A percentile compares a stretch with the other conserved stretches of the same genome.
Conservation (phyloP, 2,888 invertebrate species). For the Gasteruption jaculator region DNA sequence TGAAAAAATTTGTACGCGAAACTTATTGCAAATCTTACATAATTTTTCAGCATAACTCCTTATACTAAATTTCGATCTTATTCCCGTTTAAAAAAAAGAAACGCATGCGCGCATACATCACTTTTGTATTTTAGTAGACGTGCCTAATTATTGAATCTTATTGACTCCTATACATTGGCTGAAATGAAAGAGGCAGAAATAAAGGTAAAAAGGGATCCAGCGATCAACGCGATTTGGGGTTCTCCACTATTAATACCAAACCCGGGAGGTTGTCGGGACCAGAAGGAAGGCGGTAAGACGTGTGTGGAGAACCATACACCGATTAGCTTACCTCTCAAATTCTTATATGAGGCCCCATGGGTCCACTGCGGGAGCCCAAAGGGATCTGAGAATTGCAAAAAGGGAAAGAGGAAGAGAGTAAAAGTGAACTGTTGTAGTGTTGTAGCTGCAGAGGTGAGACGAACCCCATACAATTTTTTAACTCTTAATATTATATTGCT, state of each 20-base stretch:
- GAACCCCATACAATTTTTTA: conserved; percentile 27
- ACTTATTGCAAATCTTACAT: too few species aligned
- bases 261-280: conserved; percentile 23
- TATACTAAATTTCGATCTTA: too few species aligned
- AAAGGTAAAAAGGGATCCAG: too few species aligned
- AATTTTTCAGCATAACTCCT: too few species aligned
- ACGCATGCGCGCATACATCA: too few species aligned
- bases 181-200: too few species aligned
- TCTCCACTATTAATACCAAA: conserved; percentile 31
- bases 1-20: too few species aligned
- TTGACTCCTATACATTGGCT: too few species aligned
- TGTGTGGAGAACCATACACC: conserved; percentile 34
- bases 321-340: conserved; percentile 36
- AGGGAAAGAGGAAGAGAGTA: too few species aligned
- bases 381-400: conserved; percentile 13
- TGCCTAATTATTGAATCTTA: too few species aligned
- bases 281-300: conserved; percentile 31
- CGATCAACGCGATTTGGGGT: conserved; percentile 21
- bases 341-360: conserved; percentile 18
- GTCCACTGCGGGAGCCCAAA: conserved; percentile 20
- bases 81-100: too few species aligned
- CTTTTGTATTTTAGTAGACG: too few species aligned
- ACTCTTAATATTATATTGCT: conserved; percentile 26
- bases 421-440: conserved; percentile 23
- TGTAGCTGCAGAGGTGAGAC: conserved; percentile 22